Percentiles rank a stretch among this genome's conserved stretches.
These are phyloP conservation scores for Rhyacophila brunnea DNA, from an alignment of 1,140 invertebrate genomes.

Conservation along the genomic window DNA sequence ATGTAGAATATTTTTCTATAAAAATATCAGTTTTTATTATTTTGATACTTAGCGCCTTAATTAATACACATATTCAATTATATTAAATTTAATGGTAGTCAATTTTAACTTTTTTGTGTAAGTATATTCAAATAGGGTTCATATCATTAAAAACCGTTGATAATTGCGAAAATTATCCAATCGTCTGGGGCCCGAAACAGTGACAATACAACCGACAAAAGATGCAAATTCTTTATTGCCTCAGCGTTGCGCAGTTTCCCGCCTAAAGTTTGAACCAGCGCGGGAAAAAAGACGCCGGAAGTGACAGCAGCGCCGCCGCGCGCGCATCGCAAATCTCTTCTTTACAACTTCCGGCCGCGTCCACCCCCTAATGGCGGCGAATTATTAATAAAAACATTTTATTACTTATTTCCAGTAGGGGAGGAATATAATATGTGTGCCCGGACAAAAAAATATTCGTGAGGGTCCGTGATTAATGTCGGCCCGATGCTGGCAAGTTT, in stretches of 20 bases:
- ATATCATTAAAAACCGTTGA: no score
- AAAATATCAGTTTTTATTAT: no score
- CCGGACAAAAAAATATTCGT: not conserved
- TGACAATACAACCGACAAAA: not conserved
- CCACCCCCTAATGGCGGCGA: slow-evolving; percentile 25
- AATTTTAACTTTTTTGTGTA: no score
- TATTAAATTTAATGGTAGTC: no score
- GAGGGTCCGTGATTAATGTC: slow-evolving; percentile 15
- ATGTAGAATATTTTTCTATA: no score
- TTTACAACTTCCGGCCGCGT: slow-evolving; percentile 32
- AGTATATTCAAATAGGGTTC: no score
- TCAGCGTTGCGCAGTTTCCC: not conserved
- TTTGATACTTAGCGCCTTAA: no score
- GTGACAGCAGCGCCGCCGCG: slow-evolving; percentile 12
- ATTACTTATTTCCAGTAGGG: slow-evolving; percentile 4
- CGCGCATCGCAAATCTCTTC: slow-evolving; percentile 34
- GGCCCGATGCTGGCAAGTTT: not conserved
- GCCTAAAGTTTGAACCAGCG: not conserved
- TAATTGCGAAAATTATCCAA: no score
- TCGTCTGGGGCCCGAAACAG: no score
- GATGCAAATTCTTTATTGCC: slow-evolving; percentile 15
- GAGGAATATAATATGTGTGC: not conserved
- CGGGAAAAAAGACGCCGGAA: slow-evolving; percentile 14
- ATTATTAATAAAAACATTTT: slow-evolving; percentile 30
- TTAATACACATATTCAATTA: no score